Conservation (phyloP, 2,113 vertebrate species). For the Spea multiplicata region DNA sequence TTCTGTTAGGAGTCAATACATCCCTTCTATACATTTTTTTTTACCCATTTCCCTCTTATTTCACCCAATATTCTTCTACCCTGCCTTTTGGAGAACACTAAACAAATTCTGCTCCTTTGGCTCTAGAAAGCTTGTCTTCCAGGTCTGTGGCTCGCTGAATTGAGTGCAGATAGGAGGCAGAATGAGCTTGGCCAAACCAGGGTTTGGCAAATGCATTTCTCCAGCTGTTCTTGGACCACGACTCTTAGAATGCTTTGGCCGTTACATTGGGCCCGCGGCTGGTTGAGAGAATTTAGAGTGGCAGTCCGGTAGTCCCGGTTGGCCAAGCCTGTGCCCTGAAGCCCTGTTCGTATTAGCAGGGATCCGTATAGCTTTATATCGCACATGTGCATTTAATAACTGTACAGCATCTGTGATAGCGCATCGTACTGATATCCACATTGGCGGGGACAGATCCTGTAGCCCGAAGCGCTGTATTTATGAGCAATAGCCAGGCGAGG, state of each 20-base stretch:
- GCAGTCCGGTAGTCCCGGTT: no score
- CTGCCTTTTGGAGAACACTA: background rate
- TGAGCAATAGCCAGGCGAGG: background rate
- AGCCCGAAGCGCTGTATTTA: background rate
- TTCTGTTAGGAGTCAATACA: no score
- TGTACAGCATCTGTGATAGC: background rate
- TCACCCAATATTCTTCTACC: constrained; percentile 2
- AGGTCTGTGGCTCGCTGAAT: background rate
- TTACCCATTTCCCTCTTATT: background rate
- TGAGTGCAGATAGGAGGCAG: no score
- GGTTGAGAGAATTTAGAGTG: no score
- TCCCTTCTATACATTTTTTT: no score
- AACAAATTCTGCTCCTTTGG: background rate
- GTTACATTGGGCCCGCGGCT: no score
- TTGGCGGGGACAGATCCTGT: background rate
- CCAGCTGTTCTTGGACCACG: no score
- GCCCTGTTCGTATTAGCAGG: no score
- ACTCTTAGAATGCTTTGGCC: background rate
- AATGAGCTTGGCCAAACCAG: no score
- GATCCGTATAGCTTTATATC: no score
- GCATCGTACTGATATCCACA: background rate
- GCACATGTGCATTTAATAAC: background rate
- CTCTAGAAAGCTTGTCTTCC: background rate
- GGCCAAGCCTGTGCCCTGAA: no score
- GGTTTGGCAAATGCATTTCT: no score